phyloP scores from a whole-genome alignment of 2,797 vertebrate species.

The Astyanax mexicanus region DNA sequence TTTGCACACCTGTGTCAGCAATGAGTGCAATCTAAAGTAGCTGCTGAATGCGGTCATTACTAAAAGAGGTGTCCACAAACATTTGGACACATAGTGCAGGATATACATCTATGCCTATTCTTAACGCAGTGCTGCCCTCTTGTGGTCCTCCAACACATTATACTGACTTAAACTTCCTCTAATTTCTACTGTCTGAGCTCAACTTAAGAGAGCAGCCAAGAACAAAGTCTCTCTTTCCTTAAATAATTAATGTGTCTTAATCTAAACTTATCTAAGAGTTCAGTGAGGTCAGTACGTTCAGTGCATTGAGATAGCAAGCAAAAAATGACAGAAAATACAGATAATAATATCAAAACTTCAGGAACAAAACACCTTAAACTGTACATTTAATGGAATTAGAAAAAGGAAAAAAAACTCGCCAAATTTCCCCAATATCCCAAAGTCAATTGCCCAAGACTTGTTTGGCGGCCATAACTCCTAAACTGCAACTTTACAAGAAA shows the following conservation, averaged over 20 bases:
- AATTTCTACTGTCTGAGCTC: not conserved
- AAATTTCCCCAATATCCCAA: no score
- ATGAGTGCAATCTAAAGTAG: no score
- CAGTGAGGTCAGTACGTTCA: not conserved
- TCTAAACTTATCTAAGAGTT: not conserved
- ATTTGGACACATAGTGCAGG: no score
- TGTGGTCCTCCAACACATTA: constrained; percentile 68
- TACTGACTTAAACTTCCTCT: not conserved
- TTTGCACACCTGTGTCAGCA: no score
- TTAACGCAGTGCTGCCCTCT: constrained; percentile 59
- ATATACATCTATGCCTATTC: not conserved
- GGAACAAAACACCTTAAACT: no score
- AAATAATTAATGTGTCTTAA: not conserved
- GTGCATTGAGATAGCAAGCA: not conserved
- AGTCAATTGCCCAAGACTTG: no score
- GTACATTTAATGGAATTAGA: no score
- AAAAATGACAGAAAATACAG: not conserved
- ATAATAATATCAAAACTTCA: not conserved
- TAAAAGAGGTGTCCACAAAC: no score
- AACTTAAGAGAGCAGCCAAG: not conserved
- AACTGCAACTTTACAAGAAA: no score
- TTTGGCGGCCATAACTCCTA: no score
- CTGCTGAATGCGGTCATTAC: no score
- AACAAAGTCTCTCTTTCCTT: not conserved
- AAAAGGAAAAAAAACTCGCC: no score